A percentile compares a stretch with the other conserved stretches of the same genome.
phyloP scores from a whole-genome alignment of 2,888 invertebrate genomes.

The Craniophora ligustri region DNA sequence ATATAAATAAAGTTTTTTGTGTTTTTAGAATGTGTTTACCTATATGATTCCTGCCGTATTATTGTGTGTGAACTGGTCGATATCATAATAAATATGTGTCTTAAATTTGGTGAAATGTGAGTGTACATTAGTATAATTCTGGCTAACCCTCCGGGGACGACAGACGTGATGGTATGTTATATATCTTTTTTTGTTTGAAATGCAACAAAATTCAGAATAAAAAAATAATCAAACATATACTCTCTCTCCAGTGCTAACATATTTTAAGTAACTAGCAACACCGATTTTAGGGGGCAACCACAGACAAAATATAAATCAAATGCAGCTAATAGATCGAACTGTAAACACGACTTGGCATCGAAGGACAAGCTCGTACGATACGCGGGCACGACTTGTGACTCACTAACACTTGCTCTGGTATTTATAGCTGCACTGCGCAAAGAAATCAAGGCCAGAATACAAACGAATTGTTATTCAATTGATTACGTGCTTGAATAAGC shows the following conservation, averaged over 20 bases:
- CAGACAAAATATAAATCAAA: neutral
- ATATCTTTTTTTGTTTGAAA: no score
- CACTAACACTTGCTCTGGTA: slow-evolving; percentile 7
- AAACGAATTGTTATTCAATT: slow-evolving; percentile 3
- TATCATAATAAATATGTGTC: no score
- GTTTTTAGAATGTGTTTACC: no score
- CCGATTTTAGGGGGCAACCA: neutral
- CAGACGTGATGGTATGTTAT: no score
- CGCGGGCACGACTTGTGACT: slow-evolving; percentile 2
- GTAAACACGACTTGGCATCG: neutral
- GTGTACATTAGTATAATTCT: no score
- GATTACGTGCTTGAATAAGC: neutral
- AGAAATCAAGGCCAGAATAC: slow-evolving; percentile 10
- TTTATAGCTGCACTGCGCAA: slow-evolving; percentile 13
- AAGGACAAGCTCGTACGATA: slow-evolving; percentile 10
- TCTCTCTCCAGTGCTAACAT: no score
- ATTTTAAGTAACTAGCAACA: neutral
- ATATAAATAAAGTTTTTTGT: neutral
- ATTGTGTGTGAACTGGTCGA: no score
- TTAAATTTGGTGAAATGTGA: no score
- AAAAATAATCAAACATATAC: no score
- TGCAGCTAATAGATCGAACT: neutral
- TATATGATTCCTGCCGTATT: no score
- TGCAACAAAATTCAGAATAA: no score
- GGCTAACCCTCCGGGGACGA: no score